These are phyloP conservation scores for Trichacis sp. DNA, from an alignment of 2,888 invertebrate species.

Conservation along the genomic window DNA sequence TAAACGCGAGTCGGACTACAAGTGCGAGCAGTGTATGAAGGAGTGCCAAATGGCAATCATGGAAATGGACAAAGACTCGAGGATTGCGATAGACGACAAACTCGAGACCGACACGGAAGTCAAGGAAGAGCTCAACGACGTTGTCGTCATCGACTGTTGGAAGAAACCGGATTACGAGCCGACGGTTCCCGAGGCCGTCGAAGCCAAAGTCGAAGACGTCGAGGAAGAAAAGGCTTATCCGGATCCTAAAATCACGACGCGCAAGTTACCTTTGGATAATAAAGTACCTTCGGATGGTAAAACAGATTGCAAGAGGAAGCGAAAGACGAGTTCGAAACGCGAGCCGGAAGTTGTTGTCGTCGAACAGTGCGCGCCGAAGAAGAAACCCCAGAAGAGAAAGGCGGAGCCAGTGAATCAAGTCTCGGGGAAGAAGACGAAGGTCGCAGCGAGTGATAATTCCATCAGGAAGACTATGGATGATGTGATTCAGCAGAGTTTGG, in stretches of 20 bases:
- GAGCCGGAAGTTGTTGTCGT: conserved; percentile 8
- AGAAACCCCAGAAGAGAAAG: conserved; percentile 28
- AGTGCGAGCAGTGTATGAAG: conserved; percentile 66
- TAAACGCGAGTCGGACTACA: conserved; percentile 64
- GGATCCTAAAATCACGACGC: neutral
- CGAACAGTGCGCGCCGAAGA: conserved; percentile 17
- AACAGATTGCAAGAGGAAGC: conserved; percentile 19
- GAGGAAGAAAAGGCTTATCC: conserved; percentile 14
- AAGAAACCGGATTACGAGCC: conserved; percentile 66
- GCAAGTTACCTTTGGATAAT: conserved; percentile 4
- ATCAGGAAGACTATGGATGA: conserved; percentile 65
- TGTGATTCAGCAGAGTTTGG: conserved; percentile 62
- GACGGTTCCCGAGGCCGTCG: conserved; percentile 58
- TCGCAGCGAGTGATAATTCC: conserved; percentile 55
- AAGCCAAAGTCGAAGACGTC: conserved; percentile 15
- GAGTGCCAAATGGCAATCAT: conserved; percentile 62
- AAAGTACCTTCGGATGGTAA: no score
- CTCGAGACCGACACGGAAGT: conserved; percentile 62
- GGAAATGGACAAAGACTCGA: conserved; percentile 63
- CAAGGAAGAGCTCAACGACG: conserved; percentile 71
- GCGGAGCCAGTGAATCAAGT: neutral
- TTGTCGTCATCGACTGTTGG: conserved; percentile 70
- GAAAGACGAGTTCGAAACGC: conserved; percentile 8
- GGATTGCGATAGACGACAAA: conserved; percentile 62
- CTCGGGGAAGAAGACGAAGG: neutral